These are phyloP conservation scores for Protaetia brevitarsis DNA, from an alignment of 1,140 invertebrate genomes.

Conservation along the genomic window DNA sequence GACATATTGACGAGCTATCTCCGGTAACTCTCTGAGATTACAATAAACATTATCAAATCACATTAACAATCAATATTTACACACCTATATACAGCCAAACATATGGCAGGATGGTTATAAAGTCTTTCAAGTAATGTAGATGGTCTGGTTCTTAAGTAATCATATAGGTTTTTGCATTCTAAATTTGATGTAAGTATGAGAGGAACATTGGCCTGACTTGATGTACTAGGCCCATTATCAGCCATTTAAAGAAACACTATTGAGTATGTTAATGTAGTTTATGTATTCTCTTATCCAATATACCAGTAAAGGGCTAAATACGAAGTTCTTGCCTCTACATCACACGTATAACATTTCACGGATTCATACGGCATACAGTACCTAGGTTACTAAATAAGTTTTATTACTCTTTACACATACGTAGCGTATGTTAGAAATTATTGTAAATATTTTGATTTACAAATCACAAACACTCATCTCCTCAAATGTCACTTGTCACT, in stretches of 20 bases:
- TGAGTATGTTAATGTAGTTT: neutral
- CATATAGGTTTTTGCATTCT: conserved; percentile 86
- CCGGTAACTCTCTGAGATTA: conserved; percentile 74
- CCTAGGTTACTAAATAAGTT: neutral
- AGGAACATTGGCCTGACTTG: conserved; percentile 32
- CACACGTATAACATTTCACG: neutral
- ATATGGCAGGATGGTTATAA: conserved; percentile 91
- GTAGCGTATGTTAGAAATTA: neutral
- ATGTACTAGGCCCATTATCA: conserved; percentile 40
- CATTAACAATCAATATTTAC: neutral
- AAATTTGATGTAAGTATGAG: conserved; percentile 53
- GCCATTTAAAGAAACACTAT: conserved; percentile 39
- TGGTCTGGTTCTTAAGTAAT: conserved; percentile 84
- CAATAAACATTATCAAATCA: neutral
- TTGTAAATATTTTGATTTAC: neutral
- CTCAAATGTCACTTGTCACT: too few relatives aligned
- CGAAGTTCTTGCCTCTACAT: neutral
- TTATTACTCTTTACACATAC: neutral
- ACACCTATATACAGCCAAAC: conserved; percentile 83
- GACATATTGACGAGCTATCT: conserved; percentile 86
- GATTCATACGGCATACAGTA: neutral
- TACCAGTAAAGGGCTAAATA: conserved; percentile 32
- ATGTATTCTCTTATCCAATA: conserved; percentile 7
- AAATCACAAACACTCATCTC: too few relatives aligned
- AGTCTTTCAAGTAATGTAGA: conserved; percentile 77